Evolutionary conservation across 2,113 vertebrate species (phyloP).

Genomic region (Barbus barbus): DNA sequence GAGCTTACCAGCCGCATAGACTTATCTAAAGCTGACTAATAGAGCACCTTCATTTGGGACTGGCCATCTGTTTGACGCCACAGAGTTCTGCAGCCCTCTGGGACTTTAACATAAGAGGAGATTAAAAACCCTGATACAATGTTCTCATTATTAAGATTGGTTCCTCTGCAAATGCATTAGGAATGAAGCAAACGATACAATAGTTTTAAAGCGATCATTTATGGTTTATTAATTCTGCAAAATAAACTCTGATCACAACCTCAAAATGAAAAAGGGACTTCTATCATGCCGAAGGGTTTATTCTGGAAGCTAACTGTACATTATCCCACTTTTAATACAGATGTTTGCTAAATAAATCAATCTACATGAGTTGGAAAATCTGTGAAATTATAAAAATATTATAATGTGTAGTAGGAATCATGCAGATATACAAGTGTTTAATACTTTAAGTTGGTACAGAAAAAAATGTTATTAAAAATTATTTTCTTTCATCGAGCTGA

Average conservation of each 20-base stretch:
- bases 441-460: background rate
- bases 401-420: background rate
- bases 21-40: slow-evolving; percentile 51
- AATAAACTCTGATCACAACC: background rate
- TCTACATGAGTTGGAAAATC: no score
- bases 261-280: background rate
- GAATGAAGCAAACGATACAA: no score
- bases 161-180: background rate
- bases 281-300: background rate
- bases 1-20: slow-evolving; percentile 32
- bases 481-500: background rate
- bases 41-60: slow-evolving; percentile 34
- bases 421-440: background rate
- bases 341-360: background rate
- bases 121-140: slow-evolving; percentile 10
- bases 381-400: no score
- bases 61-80: slow-evolving; percentile 46
- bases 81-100: background rate
- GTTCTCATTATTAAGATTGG: slow-evolving; percentile 6
- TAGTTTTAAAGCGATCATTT: background rate
- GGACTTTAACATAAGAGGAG: background rate
- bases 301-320: background rate
- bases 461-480: no score
- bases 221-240: background rate
- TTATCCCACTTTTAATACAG: background rate